These are phyloP conservation scores for Synanthedon andrenaeformis DNA, from an alignment of 2,888 invertebrate species.

Conservation along the genomic window DNA sequence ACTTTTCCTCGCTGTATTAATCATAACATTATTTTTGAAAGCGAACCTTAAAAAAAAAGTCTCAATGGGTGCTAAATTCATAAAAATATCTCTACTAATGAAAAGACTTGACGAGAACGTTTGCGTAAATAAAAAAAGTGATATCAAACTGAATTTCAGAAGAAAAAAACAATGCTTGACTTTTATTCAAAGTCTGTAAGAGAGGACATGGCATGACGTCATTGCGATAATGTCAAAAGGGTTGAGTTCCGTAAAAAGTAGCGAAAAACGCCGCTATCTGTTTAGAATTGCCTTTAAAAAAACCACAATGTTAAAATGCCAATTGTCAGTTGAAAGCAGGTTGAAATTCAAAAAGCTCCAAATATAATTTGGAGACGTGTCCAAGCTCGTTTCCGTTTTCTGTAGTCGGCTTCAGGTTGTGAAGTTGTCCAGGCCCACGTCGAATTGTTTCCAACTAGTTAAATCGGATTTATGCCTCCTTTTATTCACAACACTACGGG, in stretches of 20 bases:
- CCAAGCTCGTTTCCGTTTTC: conserved; percentile 1
- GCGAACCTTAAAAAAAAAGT: too few relatives aligned
- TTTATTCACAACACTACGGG: conserved; percentile 1
- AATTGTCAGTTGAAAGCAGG: not conserved
- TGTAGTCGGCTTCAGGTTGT: conserved; percentile 3
- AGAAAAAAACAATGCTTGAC: not conserved
- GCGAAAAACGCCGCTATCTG: conserved; percentile 44
- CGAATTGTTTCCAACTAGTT: conserved; percentile 28
- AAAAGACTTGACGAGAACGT: too few relatives aligned
- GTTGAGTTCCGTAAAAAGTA: conserved; percentile 50
- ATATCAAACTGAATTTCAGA: not conserved
- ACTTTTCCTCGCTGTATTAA: too few relatives aligned
- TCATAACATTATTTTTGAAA: too few relatives aligned
- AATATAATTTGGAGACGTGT: not conserved
- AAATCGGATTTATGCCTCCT: conserved; percentile 15
- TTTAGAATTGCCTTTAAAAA: conserved; percentile 10
- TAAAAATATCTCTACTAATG: too few relatives aligned
- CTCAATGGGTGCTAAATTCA: too few relatives aligned
- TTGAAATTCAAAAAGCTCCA: not conserved
- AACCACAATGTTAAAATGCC: not conserved
- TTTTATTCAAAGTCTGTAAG: conserved; percentile 1
- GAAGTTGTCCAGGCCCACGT: conserved; percentile 12
- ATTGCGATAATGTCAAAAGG: conserved; percentile 59
- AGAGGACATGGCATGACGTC: conserved; percentile 52
- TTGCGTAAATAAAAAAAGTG: too few relatives aligned